Evolutionary conservation across 2,797 vertebrate genomes (phyloP).

Genomic region (Carapus acus): DNA sequence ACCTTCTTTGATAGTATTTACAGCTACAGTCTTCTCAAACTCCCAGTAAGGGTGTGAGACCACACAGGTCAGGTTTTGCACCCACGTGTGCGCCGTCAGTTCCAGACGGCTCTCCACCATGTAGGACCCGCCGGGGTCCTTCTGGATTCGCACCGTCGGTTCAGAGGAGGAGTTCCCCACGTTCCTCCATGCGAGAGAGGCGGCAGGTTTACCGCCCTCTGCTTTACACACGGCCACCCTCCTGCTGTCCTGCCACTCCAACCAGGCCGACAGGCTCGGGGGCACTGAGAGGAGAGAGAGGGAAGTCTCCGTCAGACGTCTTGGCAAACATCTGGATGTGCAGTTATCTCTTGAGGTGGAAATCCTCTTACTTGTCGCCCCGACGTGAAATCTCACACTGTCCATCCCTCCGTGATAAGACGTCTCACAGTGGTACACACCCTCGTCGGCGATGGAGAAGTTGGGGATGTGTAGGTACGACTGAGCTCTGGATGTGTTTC

Average conservation of each 20-base stretch:
- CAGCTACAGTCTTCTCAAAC: neutral
- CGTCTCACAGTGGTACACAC: slow-evolving; percentile 60
- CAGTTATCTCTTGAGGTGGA: neutral
- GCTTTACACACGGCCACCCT: slow-evolving; percentile 61
- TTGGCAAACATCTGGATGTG: too few species aligned
- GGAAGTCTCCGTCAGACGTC: neutral
- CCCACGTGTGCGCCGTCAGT: slow-evolving; percentile 9
- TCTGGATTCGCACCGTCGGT: fast-evolving
- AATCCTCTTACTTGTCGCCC: slow-evolving; percentile 50
- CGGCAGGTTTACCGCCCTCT: slow-evolving; percentile 48
- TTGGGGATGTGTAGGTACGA: slow-evolving; percentile 61
- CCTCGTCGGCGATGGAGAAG: slow-evolving; percentile 55
- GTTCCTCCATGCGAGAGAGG: slow-evolving; percentile 60
- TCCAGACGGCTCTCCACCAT: slow-evolving; percentile 47
- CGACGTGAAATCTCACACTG: neutral
- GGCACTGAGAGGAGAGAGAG: slow-evolving; percentile 25
- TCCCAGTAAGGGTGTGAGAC: slow-evolving; percentile 43
- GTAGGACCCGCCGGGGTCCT: slow-evolving; percentile 1
- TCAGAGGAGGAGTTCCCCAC: neutral
- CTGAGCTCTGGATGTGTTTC: slow-evolving; percentile 20
- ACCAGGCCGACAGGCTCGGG: slow-evolving; percentile 28
- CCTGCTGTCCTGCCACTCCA: slow-evolving; percentile 8
- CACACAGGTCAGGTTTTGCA: slow-evolving; percentile 46
- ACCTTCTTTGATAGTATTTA: slow-evolving; percentile 26
- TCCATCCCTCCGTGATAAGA: slow-evolving; percentile 18